Percentiles rank a stretch among this genome's conserved stretches.
phyloP scores from a whole-genome alignment of 2,797 vertebrate species.

The Serranus cabrilla region DNA sequence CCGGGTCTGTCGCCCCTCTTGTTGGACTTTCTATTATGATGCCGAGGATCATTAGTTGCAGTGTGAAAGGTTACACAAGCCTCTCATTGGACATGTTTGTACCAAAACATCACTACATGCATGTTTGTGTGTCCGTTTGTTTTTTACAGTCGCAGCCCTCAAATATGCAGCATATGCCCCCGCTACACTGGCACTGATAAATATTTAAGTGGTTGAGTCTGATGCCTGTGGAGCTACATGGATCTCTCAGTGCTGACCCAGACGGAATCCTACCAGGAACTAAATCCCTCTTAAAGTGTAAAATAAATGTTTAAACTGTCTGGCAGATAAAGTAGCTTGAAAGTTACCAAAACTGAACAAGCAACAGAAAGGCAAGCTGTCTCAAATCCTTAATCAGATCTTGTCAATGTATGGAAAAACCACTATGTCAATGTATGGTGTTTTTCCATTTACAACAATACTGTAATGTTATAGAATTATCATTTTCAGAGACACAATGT shows the following conservation, averaged over 20 bases:
- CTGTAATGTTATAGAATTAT: background rate
- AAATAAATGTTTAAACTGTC: background rate
- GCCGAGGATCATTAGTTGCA: conserved; percentile 78
- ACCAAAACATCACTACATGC: conserved; percentile 56
- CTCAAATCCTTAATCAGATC: background rate
- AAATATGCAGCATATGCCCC: conserved; percentile 12
- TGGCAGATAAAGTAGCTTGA: background rate
- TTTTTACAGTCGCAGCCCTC: conserved; percentile 22
- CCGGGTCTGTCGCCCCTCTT: conserved; percentile 87
- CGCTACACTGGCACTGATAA: background rate
- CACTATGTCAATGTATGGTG: background rate
- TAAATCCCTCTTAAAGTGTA: background rate
- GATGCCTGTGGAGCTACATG: background rate
- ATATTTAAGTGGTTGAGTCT: conserved; percentile 4
- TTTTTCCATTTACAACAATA: background rate
- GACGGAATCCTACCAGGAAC: background rate
- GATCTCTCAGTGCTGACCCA: background rate
- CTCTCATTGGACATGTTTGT: conserved; percentile 60
- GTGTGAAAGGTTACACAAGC: conserved; percentile 79
- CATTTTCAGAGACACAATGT: background rate
- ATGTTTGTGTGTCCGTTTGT: conserved; percentile 3
- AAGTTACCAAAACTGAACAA: conserved; percentile 1
- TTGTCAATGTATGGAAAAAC: background rate
- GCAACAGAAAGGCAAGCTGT: background rate
- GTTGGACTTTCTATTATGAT: conserved; percentile 72